A percentile compares a stretch with the other conserved stretches of the same genome.
phyloP scores from a whole-genome alignment of 2,113 vertebrate species.

The Martes martes region DNA sequence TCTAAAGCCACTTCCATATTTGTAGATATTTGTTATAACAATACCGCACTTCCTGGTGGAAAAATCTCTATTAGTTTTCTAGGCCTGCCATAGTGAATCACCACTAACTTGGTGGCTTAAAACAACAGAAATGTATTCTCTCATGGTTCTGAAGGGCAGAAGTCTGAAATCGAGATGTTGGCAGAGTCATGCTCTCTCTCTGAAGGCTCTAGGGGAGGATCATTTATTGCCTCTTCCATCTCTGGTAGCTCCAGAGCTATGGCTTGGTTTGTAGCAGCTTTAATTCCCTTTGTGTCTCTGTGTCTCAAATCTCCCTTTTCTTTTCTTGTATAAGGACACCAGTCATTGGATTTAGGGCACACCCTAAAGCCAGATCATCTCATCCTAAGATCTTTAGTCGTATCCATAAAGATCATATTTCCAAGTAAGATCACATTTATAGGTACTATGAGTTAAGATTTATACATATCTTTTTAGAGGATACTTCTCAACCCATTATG shows the following conservation, averaged over 20 bases:
- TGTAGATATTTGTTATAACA: background rate
- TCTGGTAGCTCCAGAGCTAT: background rate
- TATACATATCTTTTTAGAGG: background rate
- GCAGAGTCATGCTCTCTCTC: background rate
- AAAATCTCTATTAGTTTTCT: background rate
- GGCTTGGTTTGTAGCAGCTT: background rate
- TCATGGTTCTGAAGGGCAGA: background rate
- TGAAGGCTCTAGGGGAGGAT: background rate
- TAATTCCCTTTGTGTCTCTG: background rate
- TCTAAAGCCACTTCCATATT: background rate
- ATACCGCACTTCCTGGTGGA: background rate
- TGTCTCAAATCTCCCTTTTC: background rate
- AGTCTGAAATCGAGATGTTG: background rate
- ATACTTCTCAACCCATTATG: background rate
- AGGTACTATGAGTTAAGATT: background rate
- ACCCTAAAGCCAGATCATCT: background rate
- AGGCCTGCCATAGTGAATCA: background rate
- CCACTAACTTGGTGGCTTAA: background rate
- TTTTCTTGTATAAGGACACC: background rate
- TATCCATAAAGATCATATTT: background rate
- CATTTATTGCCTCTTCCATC: background rate
- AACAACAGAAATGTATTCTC: background rate
- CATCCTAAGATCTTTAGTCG: background rate
- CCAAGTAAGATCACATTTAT: background rate
- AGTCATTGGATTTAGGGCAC: background rate